These are phyloP conservation scores for Bolinopsis microptera DNA, from an alignment of 37 sponge, comb jelly and placozoan genomes.

Conservation along the genomic window DNA sequence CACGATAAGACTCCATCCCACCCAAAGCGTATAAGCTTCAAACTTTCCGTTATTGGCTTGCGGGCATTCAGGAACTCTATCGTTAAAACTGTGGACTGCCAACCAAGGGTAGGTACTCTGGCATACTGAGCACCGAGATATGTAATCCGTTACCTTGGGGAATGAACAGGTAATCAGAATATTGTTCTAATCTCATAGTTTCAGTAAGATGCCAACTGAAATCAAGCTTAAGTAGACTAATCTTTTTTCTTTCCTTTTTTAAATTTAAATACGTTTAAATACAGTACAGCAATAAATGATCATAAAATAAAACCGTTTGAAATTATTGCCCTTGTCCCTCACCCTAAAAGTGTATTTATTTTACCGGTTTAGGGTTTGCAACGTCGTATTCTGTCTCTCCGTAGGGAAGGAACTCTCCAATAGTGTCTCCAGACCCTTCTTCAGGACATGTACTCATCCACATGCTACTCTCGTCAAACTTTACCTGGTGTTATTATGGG, in stretches of 20 bases:
- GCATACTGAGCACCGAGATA: not conserved
- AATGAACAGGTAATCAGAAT: no score
- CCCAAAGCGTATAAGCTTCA: not conserved
- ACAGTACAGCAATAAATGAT: no score
- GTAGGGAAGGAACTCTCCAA: not conserved
- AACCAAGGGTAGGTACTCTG: not conserved
- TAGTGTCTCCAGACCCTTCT: not conserved
- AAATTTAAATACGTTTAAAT: no score
- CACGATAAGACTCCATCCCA: not conserved
- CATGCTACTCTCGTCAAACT: not conserved
- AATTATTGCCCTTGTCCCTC: no score
- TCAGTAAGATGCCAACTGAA: no score
- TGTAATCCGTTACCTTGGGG: slow-evolving; percentile 14
- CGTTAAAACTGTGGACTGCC: not conserved
- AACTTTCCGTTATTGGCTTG: not conserved
- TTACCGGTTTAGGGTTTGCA: not conserved
- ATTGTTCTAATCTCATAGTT: no score
- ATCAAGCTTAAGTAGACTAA: no score
- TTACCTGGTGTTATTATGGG: no score
- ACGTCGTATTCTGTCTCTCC: not conserved
- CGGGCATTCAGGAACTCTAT: not conserved
- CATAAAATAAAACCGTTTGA: no score
- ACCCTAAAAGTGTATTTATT: no score
- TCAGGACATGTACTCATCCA: slow-evolving; percentile 4
- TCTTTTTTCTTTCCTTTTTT: no score